These are phyloP conservation scores for Oreamnos americanus DNA, from an alignment of 2,113 vertebrate species.

Conservation along the genomic window DNA sequence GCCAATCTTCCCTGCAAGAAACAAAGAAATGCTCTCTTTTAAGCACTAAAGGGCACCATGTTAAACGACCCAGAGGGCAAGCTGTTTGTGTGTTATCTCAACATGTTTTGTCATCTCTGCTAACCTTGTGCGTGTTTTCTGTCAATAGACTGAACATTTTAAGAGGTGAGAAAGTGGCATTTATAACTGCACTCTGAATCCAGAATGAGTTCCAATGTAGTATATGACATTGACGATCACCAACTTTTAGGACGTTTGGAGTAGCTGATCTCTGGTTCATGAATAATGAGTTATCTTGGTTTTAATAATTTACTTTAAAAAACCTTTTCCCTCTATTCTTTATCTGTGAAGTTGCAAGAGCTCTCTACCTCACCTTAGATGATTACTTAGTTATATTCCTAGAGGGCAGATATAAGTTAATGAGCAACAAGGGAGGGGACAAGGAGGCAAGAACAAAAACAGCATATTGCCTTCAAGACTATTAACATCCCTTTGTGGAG, in stretches of 20 bases:
- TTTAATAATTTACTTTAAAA: constrained; percentile 56
- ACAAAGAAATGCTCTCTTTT: background rate
- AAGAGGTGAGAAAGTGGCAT: background rate
- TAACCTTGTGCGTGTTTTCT: background rate
- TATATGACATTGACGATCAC: constrained; percentile 3
- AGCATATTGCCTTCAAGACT: constrained; percentile 76
- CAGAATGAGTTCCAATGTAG: constrained; percentile 25
- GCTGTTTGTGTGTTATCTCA: background rate
- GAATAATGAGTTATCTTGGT: constrained; percentile 36
- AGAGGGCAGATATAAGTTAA: constrained; percentile 76
- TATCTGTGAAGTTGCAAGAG: constrained; percentile 45
- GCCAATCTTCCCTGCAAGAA: background rate
- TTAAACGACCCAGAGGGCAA: background rate
- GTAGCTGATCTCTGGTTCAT: background rate
- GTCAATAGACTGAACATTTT: constrained; percentile 22
- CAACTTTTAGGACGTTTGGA: constrained; percentile 2
- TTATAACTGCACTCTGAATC: constrained; percentile 37
- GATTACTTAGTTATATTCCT: constrained; percentile 59
- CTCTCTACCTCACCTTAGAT: constrained; percentile 55
- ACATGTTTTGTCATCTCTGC: background rate
- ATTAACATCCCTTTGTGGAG: constrained; percentile 75
- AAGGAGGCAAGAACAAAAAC: constrained; percentile 67
- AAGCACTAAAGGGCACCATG: background rate
- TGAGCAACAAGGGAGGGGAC: constrained; percentile 69
- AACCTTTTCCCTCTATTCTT: background rate